Base-by-base conservation (phyloP, 53 echinoderm and acorn worm genomes). In the Crossaster papposus region DNA sequence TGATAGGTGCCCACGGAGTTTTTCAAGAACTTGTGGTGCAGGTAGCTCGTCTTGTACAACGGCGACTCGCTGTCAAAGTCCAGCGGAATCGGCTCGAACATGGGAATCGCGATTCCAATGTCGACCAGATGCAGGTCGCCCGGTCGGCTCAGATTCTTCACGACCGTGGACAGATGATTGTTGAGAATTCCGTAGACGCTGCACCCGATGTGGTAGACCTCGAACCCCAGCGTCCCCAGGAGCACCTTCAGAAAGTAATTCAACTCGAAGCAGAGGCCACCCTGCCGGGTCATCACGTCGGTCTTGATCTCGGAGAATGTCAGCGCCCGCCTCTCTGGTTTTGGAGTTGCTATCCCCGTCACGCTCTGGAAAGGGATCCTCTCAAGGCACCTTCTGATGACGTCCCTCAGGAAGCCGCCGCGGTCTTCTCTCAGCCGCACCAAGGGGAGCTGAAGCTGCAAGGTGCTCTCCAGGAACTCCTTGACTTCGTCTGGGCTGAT, bases 181-280 rank as follows among this genome's bases (percentile, higher is more conserved):
- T 55, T 36, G 10, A 38, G 55, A 2, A 12, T 23, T 10, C 50
- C 23, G 10, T 36, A 26, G 2, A 53, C 18, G 24, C 28, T 29
- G 75, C 1, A 13, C 4, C 33, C 62, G 2, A 50, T 30, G 28
- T 64, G 33, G 37, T 88, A 79, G 17, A 54, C 89, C 20, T 88
- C 78, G 36, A 73, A 88, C 0, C 89, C 89, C 15, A 89, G 80
- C 18, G 8, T 10, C 51, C 65, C 89, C 50, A 89, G 31, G 6
- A 80, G 70, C 28, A 33, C 51, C 22, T 79, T 89, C 65, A 89
- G 65, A 52, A 89, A 89, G 35, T 51, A 51, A 28, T 89, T 89
- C 22, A 65, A 22, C 30, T 89, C 63, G 50, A 26, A 89, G 65
- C 89, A 89, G 2, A 89, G 64, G 10, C 89, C 89, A 2, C 89